Percentiles rank a stretch among this genome's conserved stretches.
These are phyloP conservation scores for Meloidogyne hapla DNA, from an alignment of 1,140 invertebrate genomes.

Conservation along the genomic window DNA sequence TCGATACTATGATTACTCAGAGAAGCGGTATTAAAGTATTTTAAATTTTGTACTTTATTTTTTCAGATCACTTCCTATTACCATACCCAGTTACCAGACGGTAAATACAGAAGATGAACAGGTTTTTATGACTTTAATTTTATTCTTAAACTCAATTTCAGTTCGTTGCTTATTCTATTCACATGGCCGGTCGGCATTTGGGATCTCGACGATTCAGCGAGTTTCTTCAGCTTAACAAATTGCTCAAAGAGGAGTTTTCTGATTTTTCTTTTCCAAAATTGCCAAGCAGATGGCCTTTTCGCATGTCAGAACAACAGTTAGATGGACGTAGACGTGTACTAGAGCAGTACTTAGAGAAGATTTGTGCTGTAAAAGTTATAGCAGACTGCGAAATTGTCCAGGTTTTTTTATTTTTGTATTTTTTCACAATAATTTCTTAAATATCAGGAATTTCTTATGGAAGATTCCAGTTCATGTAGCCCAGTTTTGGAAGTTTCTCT, in stretches of 20 bases:
- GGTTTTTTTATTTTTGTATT: constrained; percentile 64
- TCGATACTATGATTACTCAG: constrained; percentile 92
- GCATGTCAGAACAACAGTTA: constrained; percentile 89
- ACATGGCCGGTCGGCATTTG: constrained; percentile 95
- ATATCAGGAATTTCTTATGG: constrained; percentile 61
- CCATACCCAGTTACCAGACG: constrained; percentile 89
- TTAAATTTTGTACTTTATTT: background rate
- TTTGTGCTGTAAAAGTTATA: constrained; percentile 93
- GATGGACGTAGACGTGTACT: constrained; percentile 86
- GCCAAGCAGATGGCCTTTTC: constrained; percentile 97
- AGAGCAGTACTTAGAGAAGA: constrained; percentile 96
- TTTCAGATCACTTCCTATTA: constrained; percentile 84
- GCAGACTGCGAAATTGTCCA: constrained; percentile 95
- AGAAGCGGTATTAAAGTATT: constrained; percentile 73
- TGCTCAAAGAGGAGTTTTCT: constrained; percentile 89
- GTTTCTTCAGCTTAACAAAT: constrained; percentile 74
- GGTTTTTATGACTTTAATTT: background rate
- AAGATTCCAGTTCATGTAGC: constrained; percentile 43
- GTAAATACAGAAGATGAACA: constrained; percentile 78
- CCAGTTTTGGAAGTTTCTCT: constrained; percentile 78
- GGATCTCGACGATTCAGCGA: constrained; percentile 93
- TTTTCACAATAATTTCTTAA: background rate
- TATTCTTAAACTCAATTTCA: constrained; percentile 55
- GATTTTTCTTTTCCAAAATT: constrained; percentile 97
- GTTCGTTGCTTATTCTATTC: constrained; percentile 95